Conservation (phyloP, 1,140 invertebrate species). For the Tetranychus urticae region DNA sequence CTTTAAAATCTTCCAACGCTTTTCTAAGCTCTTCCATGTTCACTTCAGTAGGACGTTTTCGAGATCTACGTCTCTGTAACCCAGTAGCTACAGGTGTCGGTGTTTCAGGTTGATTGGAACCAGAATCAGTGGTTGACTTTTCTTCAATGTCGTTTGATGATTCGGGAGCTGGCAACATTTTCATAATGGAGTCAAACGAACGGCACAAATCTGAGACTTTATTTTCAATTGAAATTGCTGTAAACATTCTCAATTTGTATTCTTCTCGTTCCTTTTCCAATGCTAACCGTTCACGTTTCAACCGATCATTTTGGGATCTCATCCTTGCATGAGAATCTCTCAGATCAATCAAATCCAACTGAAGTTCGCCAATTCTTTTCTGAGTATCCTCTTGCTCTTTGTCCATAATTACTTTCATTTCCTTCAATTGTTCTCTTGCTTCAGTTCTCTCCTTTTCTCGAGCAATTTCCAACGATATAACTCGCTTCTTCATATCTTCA, state of each 20-base stretch:
- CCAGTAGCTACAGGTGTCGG: background rate
- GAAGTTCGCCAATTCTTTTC: conserved; percentile 53
- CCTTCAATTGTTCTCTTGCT: conserved; percentile 54
- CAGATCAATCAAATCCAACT: conserved; percentile 61
- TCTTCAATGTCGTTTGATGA: background rate
- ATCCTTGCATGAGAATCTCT: conserved; percentile 72
- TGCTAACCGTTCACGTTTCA: conserved; percentile 57
- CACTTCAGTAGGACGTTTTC: background rate
- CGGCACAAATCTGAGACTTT: conserved; percentile 5
- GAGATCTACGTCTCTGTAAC: background rate
- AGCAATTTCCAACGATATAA: conserved; percentile 28
- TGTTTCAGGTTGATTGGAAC: background rate
- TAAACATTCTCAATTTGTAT: conserved; percentile 6
- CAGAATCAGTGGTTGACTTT: background rate
- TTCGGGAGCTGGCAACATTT: background rate
- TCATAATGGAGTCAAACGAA: conserved; percentile 1
- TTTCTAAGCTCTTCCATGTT: background rate
- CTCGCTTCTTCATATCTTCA: conserved; percentile 34
- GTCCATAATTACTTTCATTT: conserved; percentile 52
- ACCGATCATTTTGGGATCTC: conserved; percentile 68
- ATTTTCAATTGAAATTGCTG: conserved; percentile 5
- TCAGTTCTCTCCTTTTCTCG: conserved; percentile 65
- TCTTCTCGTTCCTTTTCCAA: conserved; percentile 39
- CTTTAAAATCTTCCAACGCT: background rate
- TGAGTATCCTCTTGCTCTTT: conserved; percentile 70